Conservation (phyloP, 2,888 invertebrate genomes). For the Caradrina clavipalpis region DNA sequence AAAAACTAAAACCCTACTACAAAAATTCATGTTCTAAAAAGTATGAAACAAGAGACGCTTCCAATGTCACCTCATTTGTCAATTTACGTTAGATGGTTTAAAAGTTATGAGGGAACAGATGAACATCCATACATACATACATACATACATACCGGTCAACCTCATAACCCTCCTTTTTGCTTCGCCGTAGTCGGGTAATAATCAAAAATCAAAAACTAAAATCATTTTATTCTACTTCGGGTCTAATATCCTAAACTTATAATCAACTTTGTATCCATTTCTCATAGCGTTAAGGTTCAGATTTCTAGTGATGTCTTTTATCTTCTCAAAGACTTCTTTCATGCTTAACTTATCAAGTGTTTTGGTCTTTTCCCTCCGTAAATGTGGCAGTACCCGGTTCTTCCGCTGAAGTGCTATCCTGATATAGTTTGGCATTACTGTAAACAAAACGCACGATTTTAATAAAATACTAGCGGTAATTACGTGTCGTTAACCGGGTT, state of each 20-base stretch:
- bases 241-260: constrained; percentile 75
- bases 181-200: too few relatives aligned
- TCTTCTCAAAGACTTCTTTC: constrained; percentile 75
- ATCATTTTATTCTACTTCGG: background rate
- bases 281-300: constrained; percentile 76
- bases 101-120: too few relatives aligned
- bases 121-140: too few relatives aligned
- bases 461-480: background rate
- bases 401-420: constrained; percentile 73
- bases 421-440: constrained; percentile 77
- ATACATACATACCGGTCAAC: too few relatives aligned
- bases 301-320: constrained; percentile 77
- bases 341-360: constrained; percentile 75
- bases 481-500: too few relatives aligned
- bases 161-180: too few relatives aligned
- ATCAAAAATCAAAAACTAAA: background rate
- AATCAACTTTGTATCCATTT: constrained; percentile 85
- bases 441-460: constrained; percentile 25
- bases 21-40: too few relatives aligned
- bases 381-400: constrained; percentile 53
- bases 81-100: too few relatives aligned
- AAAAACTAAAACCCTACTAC: background rate
- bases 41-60: too few relatives aligned
- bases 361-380: constrained; percentile 66
- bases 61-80: too few relatives aligned